Conservation (phyloP, 2,888 invertebrate genomes). For the Habroteleia sp. region DNA sequence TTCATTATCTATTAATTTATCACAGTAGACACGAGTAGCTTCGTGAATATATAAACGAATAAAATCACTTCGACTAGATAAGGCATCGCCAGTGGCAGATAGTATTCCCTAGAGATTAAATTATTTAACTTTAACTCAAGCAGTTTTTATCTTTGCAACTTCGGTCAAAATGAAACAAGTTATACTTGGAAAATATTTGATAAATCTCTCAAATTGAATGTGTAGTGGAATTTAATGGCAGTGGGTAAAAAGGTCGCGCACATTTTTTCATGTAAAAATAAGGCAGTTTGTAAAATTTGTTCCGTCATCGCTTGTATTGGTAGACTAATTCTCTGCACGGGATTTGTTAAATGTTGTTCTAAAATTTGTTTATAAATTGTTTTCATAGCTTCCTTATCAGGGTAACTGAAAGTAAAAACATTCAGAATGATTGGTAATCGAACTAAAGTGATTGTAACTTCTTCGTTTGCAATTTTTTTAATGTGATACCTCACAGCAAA, state of each 20-base stretch:
- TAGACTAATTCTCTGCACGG: slow-evolving; percentile 86
- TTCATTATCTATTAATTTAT: slow-evolving; percentile 87
- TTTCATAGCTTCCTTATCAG: slow-evolving; percentile 89
- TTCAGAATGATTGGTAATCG: too few relatives aligned
- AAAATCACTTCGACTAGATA: slow-evolving; percentile 87
- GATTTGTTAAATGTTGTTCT: slow-evolving; percentile 87
- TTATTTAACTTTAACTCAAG: neutral
- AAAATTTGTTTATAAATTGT: slow-evolving; percentile 93
- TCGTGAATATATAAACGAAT: slow-evolving; percentile 95
- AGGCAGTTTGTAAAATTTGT: slow-evolving; percentile 86
- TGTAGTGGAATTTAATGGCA: slow-evolving; percentile 96
- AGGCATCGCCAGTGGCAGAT: slow-evolving; percentile 89
- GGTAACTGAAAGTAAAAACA: slow-evolving; percentile 85
- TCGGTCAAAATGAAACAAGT: neutral
- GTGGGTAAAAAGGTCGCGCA: slow-evolving; percentile 92
- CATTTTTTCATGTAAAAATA: slow-evolving; percentile 89
- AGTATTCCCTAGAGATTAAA: slow-evolving; percentile 87
- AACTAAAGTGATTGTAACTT: too few relatives aligned
- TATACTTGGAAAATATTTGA: slow-evolving; percentile 95
- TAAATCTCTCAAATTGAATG: slow-evolving; percentile 95
- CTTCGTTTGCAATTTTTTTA: too few relatives aligned
- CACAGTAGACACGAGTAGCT: slow-evolving; percentile 93
- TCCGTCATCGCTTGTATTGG: slow-evolving; percentile 84
- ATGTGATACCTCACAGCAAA: slow-evolving; percentile 88
- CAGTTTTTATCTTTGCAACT: neutral